Evolutionary conservation across 2,888 invertebrate species (phyloP).

Genomic region (Drosophila prostipennis): DNA sequence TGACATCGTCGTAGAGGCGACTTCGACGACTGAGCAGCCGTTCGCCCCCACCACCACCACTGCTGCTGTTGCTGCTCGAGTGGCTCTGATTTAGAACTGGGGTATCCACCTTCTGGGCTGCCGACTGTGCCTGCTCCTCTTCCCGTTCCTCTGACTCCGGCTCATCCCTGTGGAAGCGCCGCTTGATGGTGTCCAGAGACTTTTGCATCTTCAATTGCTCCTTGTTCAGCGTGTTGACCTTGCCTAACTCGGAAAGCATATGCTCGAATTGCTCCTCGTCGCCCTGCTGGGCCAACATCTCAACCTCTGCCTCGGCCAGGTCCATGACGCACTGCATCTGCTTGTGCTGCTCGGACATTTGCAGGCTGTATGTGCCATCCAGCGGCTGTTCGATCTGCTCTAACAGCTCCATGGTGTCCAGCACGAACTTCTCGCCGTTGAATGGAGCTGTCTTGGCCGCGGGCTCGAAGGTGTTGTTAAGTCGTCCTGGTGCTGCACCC

Average conservation of each 20-base stretch:
- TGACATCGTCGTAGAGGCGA: conserved; percentile 83
- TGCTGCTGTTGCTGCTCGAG: conserved; percentile 51
- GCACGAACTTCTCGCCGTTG: conserved; percentile 45
- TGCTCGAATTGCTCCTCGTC: conserved; percentile 83
- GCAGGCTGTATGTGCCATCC: conserved; percentile 71
- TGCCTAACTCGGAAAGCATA: conserved; percentile 81
- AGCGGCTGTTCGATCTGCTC: conserved; percentile 78
- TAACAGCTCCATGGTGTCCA: conserved; percentile 72
- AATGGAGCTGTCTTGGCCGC: conserved; percentile 32
- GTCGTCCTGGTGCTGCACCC: conserved; percentile 30
- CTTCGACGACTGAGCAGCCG: conserved; percentile 83
- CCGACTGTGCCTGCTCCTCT: conserved; percentile 26
- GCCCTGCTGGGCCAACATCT: conserved; percentile 76
- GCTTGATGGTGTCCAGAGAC: conserved; percentile 83
- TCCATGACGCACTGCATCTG: conserved; percentile 80
- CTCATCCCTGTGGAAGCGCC: conserved; percentile 76
- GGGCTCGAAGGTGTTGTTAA: conserved; percentile 76
- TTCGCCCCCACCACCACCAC: conserved; percentile 58
- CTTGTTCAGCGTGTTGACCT: conserved; percentile 73
- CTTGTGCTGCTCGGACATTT: conserved; percentile 57
- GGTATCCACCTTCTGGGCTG: conserved; percentile 24
- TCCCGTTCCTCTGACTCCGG: conserved; percentile 32
- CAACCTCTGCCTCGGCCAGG: conserved; percentile 78
- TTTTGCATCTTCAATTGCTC: conserved; percentile 83
- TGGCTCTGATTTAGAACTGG: conserved; percentile 46